phyloP scores from a whole-genome alignment of 2,113 vertebrate genomes.

The Trichomycterus rosablanca region DNA sequence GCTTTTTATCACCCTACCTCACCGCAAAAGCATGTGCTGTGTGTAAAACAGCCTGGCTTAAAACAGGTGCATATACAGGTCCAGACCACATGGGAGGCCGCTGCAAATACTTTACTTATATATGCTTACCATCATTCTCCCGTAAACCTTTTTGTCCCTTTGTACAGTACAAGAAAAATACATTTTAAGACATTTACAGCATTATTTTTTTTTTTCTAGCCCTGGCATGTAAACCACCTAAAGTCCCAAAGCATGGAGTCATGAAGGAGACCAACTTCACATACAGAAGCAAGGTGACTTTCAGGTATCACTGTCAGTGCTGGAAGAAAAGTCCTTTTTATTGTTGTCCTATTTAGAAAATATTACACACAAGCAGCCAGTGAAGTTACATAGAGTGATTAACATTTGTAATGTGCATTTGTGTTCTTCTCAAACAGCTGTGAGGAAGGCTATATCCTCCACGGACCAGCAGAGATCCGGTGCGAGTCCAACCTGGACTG shows the following conservation, averaged over 20 bases:
- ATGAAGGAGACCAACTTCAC: slow-evolving; percentile 81
- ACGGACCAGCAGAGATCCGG: slow-evolving; percentile 74
- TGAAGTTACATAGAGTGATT: not conserved
- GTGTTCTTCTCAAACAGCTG: slow-evolving; percentile 69
- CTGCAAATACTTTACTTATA: too few relatives aligned
- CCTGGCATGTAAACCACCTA: slow-evolving; percentile 77
- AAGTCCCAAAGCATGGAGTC: slow-evolving; percentile 74
- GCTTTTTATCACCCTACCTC: too few relatives aligned
- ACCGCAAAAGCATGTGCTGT: too few relatives aligned
- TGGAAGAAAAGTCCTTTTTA: slow-evolving; percentile 23
- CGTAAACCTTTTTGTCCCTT: too few relatives aligned
- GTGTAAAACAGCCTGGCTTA: too few relatives aligned
- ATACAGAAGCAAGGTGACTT: slow-evolving; percentile 83
- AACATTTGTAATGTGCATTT: not conserved
- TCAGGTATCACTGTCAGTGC: slow-evolving; percentile 77
- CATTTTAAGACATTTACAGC: too few relatives aligned
- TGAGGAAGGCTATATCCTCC: slow-evolving; percentile 75
- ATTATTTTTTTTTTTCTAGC: slow-evolving; percentile 62
- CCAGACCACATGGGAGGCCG: too few relatives aligned
- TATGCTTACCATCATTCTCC: too few relatives aligned
- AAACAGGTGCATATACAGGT: too few relatives aligned
- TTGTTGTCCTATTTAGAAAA: not conserved
- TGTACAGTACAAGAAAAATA: too few relatives aligned
- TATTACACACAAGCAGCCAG: too few relatives aligned
- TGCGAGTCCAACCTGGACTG: slow-evolving; percentile 81